A percentile compares a stretch with the other conserved stretches of the same genome.
These are phyloP conservation scores for Allacma fusca DNA, from an alignment of 2,888 invertebrate genomes.

Conservation along the genomic window DNA sequence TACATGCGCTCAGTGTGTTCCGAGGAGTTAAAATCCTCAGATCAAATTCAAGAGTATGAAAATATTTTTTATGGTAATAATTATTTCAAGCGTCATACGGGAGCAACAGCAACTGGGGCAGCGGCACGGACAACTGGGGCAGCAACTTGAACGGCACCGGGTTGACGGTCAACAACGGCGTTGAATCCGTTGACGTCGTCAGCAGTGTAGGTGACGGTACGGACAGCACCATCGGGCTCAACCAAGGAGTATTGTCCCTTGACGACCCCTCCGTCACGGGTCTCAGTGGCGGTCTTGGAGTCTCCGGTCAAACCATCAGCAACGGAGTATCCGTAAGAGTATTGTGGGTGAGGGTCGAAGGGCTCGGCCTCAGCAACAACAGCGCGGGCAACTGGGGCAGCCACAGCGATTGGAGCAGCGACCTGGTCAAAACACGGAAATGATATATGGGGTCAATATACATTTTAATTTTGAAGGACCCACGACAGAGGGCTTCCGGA, in stretches of 20 bases:
- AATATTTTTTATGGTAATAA: too few relatives aligned
- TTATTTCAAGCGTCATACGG: background rate
- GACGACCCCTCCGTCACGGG: constrained; percentile 41
- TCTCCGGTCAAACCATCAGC: constrained; percentile 48
- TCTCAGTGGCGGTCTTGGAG: constrained; percentile 39
- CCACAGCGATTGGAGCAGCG: background rate
- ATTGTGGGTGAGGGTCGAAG: constrained; percentile 51
- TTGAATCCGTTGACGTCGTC: constrained; percentile 42
- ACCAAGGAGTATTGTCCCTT: constrained; percentile 41
- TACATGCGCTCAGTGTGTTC: too few relatives aligned
- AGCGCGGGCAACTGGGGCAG: background rate
- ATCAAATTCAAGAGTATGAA: too few relatives aligned
- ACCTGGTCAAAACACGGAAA: too few relatives aligned
- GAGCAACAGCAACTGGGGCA: constrained; percentile 19
- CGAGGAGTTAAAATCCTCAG: too few relatives aligned
- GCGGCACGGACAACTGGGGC: constrained; percentile 31
- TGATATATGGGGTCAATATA: too few relatives aligned
- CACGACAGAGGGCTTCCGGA: too few relatives aligned
- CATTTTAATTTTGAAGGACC: too few relatives aligned
- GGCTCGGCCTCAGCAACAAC: constrained; percentile 46
- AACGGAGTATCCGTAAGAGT: constrained; percentile 47
- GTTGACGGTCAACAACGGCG: constrained; percentile 39
- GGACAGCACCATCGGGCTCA: constrained; percentile 43
- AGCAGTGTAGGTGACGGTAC: constrained; percentile 44
- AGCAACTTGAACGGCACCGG: constrained; percentile 6